A percentile compares a stretch with the other conserved stretches of the same genome.
Conservation (phyloP, 2,113 vertebrate genomes). For the Numida meleagris region DNA sequence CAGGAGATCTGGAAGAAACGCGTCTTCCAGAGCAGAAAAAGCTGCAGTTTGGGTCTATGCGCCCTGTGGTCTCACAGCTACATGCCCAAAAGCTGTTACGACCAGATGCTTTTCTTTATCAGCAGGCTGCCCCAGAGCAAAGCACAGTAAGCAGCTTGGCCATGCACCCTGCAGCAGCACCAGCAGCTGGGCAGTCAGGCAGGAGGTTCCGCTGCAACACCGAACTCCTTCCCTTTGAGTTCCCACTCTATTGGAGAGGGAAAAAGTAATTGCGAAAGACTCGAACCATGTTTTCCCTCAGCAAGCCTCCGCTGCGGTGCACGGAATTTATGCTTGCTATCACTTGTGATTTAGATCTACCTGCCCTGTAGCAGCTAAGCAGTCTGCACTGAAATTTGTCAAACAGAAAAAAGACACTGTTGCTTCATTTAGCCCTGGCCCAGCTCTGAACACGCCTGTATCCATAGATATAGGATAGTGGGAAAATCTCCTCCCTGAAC, state of each 20-base stretch:
- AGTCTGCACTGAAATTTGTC: accelerated
- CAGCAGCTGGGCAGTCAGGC: background rate
- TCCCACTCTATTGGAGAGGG: accelerated
- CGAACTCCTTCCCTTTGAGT: background rate
- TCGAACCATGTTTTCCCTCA: background rate
- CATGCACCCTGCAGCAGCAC: background rate
- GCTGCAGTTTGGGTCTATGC: background rate
- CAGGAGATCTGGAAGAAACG: background rate
- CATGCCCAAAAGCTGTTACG: background rate
- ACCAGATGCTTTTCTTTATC: background rate
- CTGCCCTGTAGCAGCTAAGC: background rate
- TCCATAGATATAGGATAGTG: too few species aligned
- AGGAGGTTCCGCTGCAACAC: accelerated
- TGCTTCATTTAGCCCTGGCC: background rate
- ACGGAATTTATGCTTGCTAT: background rate
- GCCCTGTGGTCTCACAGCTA: background rate
- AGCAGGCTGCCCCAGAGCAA: background rate
- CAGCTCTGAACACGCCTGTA: background rate
- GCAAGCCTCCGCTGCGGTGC: background rate
- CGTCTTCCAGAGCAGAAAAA: background rate
- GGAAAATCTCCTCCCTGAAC: too few species aligned
- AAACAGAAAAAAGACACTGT: background rate
- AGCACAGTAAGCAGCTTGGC: background rate
- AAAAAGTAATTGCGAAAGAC: background rate
- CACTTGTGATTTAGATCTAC: background rate